A percentile compares a stretch with the other conserved stretches of the same genome.
phyloP scores from a whole-genome alignment of 2,888 invertebrate species.

The Eucera pruinosa region DNA sequence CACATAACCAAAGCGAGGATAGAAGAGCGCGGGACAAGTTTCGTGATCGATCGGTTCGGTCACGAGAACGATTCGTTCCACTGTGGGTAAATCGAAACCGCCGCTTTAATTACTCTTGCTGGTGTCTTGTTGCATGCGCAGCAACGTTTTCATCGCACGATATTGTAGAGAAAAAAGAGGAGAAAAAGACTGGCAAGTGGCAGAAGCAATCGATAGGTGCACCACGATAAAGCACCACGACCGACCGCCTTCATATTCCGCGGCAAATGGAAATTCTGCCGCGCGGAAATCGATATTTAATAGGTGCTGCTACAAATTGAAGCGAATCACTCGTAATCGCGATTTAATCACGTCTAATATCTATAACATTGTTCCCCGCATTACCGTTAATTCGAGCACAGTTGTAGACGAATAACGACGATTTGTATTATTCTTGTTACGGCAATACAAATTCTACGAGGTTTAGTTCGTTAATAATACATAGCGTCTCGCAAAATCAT shows the following conservation, averaged over 20 bases:
- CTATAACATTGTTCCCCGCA: not conserved
- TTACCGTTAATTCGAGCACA: constrained; percentile 17
- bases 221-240: constrained; percentile 21
- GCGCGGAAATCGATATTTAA: constrained; percentile 43
- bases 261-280: constrained; percentile 39
- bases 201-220: constrained; percentile 37
- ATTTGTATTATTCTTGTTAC: not conserved
- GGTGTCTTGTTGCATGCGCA: constrained; percentile 24
- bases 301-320: constrained; percentile 22
- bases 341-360: constrained; percentile 24
- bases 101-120: constrained; percentile 32
- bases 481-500: no score
- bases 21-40: not conserved
- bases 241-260: constrained; percentile 18
- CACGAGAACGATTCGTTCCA: constrained; percentile 37
- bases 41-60: constrained; percentile 43
- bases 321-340: constrained; percentile 19
- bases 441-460: no score
- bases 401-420: not conserved
- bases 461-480: no score
- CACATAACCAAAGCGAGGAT: constrained; percentile 13
- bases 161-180: constrained; percentile 15
- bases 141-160: constrained; percentile 36
- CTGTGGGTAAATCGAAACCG: constrained; percentile 15
- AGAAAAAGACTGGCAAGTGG: constrained; percentile 7